Evolutionary conservation across 1,140 invertebrate species (phyloP).

Genomic region (Drosophila oshimai): DNA sequence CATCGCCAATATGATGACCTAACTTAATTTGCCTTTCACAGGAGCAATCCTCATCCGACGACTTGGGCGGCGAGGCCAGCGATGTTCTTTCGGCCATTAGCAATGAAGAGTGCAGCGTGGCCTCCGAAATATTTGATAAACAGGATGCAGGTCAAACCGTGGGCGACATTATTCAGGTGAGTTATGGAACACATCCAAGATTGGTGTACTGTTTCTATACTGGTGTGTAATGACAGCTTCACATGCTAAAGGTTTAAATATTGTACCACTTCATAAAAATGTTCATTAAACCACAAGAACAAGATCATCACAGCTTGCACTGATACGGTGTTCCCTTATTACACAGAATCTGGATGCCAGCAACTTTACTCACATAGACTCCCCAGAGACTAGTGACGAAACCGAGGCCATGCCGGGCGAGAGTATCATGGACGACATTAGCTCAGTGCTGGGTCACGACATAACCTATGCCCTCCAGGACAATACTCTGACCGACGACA

Average conservation of each 20-base stretch:
- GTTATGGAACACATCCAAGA: neutral
- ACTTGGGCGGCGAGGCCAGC: constrained; percentile 68
- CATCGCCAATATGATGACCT: neutral
- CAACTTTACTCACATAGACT: constrained; percentile 90
- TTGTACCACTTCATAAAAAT: too few relatives aligned
- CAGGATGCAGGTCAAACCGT: constrained; percentile 50
- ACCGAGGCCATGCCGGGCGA: constrained; percentile 88
- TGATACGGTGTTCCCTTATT: neutral
- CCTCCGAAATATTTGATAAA: constrained; percentile 86
- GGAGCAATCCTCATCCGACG: constrained; percentile 78
- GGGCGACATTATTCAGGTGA: constrained; percentile 79
- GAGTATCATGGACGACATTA: constrained; percentile 89
- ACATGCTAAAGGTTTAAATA: too few relatives aligned
- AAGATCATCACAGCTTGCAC: neutral
- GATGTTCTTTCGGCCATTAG: constrained; percentile 87
- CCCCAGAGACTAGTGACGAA: constrained; percentile 90
- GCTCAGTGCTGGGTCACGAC: constrained; percentile 87
- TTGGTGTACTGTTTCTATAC: too few relatives aligned
- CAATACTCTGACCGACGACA: constrained; percentile 87
- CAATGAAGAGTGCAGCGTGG: constrained; percentile 87
- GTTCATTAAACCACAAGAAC: neutral
- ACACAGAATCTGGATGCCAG: constrained; percentile 78
- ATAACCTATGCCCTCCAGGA: constrained; percentile 87
- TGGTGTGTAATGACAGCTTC: too few relatives aligned
- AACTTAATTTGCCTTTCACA: constrained; percentile 2